phyloP scores from a whole-genome alignment of 2,888 invertebrate species.

The Crematogaster levior region DNA sequence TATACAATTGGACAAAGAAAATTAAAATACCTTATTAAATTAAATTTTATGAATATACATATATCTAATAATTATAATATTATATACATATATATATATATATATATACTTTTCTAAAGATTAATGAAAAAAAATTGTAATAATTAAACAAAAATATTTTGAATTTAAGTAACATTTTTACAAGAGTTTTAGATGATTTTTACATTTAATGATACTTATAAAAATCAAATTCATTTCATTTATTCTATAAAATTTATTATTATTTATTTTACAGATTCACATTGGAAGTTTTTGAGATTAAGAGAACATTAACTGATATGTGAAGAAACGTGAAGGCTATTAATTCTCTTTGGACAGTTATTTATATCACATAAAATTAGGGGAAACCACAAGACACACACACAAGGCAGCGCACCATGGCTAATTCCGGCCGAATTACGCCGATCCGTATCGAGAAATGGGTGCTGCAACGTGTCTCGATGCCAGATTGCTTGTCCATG shows the following conservation, averaged over 20 bases:
- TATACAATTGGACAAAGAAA: neutral
- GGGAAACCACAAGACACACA: no score
- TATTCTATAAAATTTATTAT: neutral
- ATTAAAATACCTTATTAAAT: neutral
- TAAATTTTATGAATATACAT: neutral
- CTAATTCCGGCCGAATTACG: slow-evolving; percentile 23
- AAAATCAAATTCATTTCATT: neutral
- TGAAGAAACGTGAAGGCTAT: neutral
- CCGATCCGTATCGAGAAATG: slow-evolving; percentile 9
- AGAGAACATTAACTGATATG: neutral
- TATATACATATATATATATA: no score
- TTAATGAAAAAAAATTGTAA: neutral
- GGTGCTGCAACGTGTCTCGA: slow-evolving; percentile 12
- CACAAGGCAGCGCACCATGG: slow-evolving; percentile 28
- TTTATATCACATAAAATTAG: neutral
- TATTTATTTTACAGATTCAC: slow-evolving; percentile 12
- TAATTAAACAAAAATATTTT: neutral
- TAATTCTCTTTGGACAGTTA: neutral
- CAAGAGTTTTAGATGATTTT: neutral
- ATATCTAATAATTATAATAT: no score
- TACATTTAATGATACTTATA: neutral
- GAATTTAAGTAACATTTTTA: neutral
- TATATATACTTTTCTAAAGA: neutral
- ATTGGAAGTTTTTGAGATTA: neutral
- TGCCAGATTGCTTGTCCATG: slow-evolving; percentile 9